These are phyloP conservation scores for Liposcelis brunnea DNA, from an alignment of 2,888 invertebrate genomes.

Conservation along the genomic window DNA sequence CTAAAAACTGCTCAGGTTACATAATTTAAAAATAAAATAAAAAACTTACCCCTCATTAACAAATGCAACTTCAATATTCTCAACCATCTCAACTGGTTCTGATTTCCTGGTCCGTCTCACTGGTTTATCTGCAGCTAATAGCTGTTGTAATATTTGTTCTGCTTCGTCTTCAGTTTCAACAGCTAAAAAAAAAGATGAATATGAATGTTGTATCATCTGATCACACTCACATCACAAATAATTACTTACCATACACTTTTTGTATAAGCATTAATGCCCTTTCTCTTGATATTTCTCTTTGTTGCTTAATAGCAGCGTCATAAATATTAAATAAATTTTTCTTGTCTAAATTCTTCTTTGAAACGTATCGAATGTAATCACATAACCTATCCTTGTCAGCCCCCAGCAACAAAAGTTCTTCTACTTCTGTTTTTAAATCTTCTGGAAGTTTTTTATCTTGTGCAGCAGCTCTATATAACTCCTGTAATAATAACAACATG, in stretches of 20 bases:
- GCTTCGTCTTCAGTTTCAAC: slow-evolving; percentile 8
- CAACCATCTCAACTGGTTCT: neutral
- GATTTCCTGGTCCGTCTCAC: neutral
- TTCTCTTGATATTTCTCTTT: slow-evolving; percentile 6
- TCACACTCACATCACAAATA: too few species aligned
- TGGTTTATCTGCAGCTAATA: neutral
- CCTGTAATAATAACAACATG: neutral
- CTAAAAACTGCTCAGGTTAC: too few species aligned
- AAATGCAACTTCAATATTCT: slow-evolving; percentile 2
- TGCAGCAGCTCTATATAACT: slow-evolving; percentile 5
- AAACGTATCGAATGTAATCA: slow-evolving; percentile 2
- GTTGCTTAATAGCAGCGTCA: slow-evolving; percentile 5
- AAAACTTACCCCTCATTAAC: slow-evolving; percentile 4
- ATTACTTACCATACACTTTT: slow-evolving; percentile 4
- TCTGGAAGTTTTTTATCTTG: slow-evolving; percentile 6
- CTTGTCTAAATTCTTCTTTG: slow-evolving; percentile 6
- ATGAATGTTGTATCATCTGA: too few species aligned
- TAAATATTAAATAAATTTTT: slow-evolving; percentile 7
- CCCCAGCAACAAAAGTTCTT: neutral
- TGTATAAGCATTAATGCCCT: neutral
- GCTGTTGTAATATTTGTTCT: slow-evolving; percentile 1
- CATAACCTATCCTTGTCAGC: slow-evolving; percentile 3
- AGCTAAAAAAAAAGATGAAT: neutral
- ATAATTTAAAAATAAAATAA: slow-evolving; percentile 1
- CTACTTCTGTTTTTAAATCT: slow-evolving; percentile 3